Conservation (phyloP, 35 echinoderm and acorn worm species). For the Holothuria glaberrima region DNA sequence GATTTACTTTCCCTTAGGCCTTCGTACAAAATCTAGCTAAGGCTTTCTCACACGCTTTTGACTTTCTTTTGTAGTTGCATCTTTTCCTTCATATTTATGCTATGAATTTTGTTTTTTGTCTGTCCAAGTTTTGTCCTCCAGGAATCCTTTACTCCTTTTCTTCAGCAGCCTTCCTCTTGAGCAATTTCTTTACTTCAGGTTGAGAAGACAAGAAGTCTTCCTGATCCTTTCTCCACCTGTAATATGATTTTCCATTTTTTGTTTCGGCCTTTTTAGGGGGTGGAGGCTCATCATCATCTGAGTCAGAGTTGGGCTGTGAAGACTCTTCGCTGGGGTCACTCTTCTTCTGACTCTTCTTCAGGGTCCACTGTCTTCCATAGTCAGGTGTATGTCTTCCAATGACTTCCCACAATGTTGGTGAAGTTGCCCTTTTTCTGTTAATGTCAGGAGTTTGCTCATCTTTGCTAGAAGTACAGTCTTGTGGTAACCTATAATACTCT, state of each 20-base stretch:
- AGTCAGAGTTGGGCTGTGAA: no score
- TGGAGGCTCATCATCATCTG: neutral
- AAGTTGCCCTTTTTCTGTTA: neutral
- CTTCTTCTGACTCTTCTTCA: neutral
- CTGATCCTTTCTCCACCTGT: neutral
- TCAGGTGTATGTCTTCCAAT: neutral
- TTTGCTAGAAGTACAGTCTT: neutral
- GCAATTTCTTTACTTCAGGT: neutral
- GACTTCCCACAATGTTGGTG: neutral
- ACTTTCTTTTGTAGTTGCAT: no score
- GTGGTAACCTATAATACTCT: slow-evolving; percentile 13
- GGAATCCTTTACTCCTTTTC: neutral
- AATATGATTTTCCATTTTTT: neutral
- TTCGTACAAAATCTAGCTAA: no score
- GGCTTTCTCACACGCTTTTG: no score
- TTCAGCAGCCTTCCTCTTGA: neutral
- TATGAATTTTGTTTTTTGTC: neutral
- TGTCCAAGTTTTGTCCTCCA: neutral
- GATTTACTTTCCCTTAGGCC: no score
- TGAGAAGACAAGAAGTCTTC: neutral
- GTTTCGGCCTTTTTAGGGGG: neutral
- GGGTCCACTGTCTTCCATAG: neutral
- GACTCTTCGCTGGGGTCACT: neutral
- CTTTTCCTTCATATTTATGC: no score
- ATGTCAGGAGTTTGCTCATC: slow-evolving; percentile 9